These are phyloP conservation scores for Globia sparganii DNA, from an alignment of 2,888 invertebrate species.

Conservation along the genomic window DNA sequence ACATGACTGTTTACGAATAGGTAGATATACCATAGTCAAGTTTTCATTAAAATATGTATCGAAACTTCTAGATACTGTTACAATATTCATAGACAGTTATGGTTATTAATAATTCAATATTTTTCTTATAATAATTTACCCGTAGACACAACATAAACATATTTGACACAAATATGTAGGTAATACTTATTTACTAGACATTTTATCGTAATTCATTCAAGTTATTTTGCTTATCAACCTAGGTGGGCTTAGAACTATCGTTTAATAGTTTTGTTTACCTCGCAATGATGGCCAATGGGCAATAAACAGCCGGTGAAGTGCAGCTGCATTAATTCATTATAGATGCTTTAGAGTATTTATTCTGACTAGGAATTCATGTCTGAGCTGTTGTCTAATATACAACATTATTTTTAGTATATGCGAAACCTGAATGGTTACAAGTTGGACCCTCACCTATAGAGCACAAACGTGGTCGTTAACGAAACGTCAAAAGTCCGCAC, in stretches of 20 bases:
- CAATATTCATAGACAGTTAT: conserved; percentile 9
- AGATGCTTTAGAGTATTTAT: not conserved
- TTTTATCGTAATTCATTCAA: conserved; percentile 13
- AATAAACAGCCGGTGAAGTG: conserved; percentile 20
- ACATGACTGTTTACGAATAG: not conserved
- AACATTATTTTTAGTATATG: no score
- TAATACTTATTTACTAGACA: not conserved
- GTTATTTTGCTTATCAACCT: conserved; percentile 20
- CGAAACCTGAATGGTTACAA: no score
- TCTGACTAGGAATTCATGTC: not conserved
- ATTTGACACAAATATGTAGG: not conserved
- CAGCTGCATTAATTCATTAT: conserved; percentile 10
- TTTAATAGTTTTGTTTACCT: conserved; percentile 52
- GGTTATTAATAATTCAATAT: not conserved
- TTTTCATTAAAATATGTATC: conserved; percentile 19
- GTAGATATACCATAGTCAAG: not conserved
- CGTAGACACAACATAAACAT: not conserved
- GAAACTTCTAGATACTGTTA: conserved; percentile 11
- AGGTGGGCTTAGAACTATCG: conserved; percentile 9
- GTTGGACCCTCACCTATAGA: no score
- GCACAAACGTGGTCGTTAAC: no score
- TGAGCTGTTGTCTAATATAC: not conserved
- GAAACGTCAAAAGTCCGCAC: no score
- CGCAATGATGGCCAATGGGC: conserved; percentile 19
- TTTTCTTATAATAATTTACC: not conserved